Evolutionary conservation across 2,797 vertebrate genomes (phyloP).

Genomic region (Syncerus caffer): DNA sequence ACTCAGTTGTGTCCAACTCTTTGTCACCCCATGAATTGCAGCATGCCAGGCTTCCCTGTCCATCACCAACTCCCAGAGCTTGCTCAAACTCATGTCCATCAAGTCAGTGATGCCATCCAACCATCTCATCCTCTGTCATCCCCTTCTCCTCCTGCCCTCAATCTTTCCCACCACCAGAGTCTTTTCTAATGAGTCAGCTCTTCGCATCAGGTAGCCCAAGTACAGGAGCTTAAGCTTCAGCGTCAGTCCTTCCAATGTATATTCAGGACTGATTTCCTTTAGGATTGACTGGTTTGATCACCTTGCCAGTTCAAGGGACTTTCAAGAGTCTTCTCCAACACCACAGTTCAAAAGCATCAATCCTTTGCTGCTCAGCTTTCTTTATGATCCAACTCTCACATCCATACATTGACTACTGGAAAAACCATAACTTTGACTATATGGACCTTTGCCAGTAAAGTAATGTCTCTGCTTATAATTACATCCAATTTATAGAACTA

Average conservation of each 20-base stretch:
- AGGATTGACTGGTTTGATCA: not conserved
- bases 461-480: not conserved
- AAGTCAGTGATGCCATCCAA: not conserved
- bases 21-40: not conserved
- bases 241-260: not conserved
- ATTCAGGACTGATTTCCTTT: not conserved
- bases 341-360: not conserved
- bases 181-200: not conserved
- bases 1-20: not conserved
- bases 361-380: not conserved
- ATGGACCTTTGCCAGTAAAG: not conserved
- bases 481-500: not conserved
- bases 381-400: not conserved
- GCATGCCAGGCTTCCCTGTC: not conserved
- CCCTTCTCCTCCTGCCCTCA: not conserved
- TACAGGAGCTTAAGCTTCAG: not conserved
- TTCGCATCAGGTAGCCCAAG: not conserved
- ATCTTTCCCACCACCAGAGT: not conserved
- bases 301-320: not conserved
- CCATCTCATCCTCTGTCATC: not conserved
- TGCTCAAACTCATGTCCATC: not conserved
- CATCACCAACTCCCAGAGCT: not conserved
- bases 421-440: not conserved
- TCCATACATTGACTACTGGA: not conserved
- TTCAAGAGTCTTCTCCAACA: not conserved